These are phyloP conservation scores for Pollenia amentaria DNA, from an alignment of 2,888 invertebrate genomes.

Conservation along the genomic window DNA sequence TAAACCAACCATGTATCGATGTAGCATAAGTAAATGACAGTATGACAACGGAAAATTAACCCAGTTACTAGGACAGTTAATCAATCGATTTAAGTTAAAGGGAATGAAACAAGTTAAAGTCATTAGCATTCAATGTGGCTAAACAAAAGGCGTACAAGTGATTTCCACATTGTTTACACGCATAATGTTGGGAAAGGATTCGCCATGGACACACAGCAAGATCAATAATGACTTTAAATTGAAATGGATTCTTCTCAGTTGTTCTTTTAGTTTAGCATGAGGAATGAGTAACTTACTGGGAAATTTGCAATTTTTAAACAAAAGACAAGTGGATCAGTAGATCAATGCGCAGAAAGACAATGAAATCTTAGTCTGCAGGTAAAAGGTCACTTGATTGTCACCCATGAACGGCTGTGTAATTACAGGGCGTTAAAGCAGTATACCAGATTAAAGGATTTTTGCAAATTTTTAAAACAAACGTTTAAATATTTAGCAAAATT, in stretches of 20 bases:
- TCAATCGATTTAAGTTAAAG: background rate
- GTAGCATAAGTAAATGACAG: background rate
- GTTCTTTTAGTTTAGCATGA: constrained; percentile 21
- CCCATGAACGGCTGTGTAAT: constrained; percentile 35
- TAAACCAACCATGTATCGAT: constrained; percentile 45
- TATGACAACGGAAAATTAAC: constrained; percentile 34
- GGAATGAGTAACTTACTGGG: constrained; percentile 25
- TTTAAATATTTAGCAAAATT: constrained; percentile 12
- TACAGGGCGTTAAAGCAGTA: constrained; percentile 22
- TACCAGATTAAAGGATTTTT: constrained; percentile 38
- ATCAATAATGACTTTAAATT: constrained; percentile 79
- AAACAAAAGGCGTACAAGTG: constrained; percentile 76
- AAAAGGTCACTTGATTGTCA: constrained; percentile 14
- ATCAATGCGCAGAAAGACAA: background rate
- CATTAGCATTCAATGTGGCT: constrained; percentile 67
- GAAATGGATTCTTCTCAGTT: constrained; percentile 39
- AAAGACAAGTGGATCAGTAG: constrained; percentile 59
- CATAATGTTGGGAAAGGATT: constrained; percentile 80
- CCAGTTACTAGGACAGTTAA: constrained; percentile 28
- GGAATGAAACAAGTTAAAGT: constrained; percentile 55
- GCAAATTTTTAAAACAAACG: constrained; percentile 29
- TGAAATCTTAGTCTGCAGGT: constrained; percentile 28
- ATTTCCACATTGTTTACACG: constrained; percentile 82
- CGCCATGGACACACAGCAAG: constrained; percentile 78
- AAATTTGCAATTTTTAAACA: constrained; percentile 58